phyloP scores from a whole-genome alignment of 2,113 vertebrate genomes.

The Leptobrachium ailaonicum region DNA sequence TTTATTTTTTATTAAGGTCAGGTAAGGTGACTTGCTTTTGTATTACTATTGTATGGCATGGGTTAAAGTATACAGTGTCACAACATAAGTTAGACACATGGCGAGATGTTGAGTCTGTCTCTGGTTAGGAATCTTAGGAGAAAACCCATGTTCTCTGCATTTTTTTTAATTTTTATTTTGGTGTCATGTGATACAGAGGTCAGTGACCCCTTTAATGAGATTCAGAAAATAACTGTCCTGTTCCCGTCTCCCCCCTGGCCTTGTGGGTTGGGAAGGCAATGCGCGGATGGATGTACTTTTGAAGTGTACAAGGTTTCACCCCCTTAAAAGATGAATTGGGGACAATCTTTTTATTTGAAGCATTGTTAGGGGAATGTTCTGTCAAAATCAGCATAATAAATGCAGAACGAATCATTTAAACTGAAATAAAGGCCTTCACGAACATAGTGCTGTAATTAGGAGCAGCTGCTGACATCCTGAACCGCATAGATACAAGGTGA shows the following conservation, averaged over 20 bases:
- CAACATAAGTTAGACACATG: slow-evolving; percentile 20
- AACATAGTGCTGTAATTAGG: slow-evolving; percentile 7
- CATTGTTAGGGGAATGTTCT: slow-evolving; percentile 9
- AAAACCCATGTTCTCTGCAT: background rate
- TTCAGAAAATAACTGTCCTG: slow-evolving; percentile 19
- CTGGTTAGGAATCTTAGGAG: background rate
- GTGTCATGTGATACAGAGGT: slow-evolving; percentile 18
- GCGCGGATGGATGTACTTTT: background rate
- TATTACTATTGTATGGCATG: background rate
- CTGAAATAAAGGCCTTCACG: background rate
- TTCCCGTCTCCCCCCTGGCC: background rate
- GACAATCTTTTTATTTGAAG: slow-evolving; percentile 8
- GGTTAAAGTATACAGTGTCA: background rate
- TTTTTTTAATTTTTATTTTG: slow-evolving; percentile 2
- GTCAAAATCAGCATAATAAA: slow-evolving; percentile 10
- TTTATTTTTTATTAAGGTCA: background rate
- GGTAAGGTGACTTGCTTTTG: background rate
- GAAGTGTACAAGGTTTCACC: background rate
- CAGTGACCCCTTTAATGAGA: slow-evolving; percentile 28
- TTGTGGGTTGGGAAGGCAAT: background rate
- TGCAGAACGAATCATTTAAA: background rate
- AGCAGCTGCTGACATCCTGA: slow-evolving; percentile 2
- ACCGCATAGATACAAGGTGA: background rate
- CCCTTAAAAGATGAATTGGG: slow-evolving; percentile 4
- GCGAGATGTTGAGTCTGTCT: background rate